Conservation (phyloP, 2,113 vertebrate genomes). For the Elaphurus davidianus region DNA sequence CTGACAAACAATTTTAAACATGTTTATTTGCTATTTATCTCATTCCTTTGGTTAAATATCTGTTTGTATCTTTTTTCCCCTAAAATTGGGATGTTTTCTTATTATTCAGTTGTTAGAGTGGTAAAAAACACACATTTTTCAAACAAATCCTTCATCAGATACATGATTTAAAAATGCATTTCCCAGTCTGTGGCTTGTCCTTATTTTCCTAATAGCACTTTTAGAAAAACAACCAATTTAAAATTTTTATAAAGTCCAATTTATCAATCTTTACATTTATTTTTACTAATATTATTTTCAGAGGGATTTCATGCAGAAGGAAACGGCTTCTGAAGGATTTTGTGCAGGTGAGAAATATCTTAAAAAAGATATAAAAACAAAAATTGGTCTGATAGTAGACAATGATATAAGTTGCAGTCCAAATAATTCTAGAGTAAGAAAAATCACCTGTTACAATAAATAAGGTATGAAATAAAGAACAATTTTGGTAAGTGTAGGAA, state of each 20-base stretch:
- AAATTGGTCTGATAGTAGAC: not conserved
- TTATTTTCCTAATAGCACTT: not conserved
- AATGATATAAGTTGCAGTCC: not conserved
- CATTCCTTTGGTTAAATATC: not conserved
- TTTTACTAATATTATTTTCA: not conserved
- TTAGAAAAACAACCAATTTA: not conserved
- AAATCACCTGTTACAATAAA: not conserved
- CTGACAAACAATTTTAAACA: not conserved
- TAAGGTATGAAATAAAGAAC: not conserved
- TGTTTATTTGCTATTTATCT: not conserved
- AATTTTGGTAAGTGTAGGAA: not conserved
- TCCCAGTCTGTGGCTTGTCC: not conserved
- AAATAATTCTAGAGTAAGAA: not conserved
- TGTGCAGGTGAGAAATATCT: not conserved
- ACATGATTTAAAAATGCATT: not conserved
- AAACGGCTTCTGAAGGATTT: not conserved
- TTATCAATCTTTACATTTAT: not conserved
- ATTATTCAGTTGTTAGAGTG: not conserved
- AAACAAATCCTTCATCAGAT: not conserved
- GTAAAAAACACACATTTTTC: not conserved
- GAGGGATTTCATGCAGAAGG: not conserved
- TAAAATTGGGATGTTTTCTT: not conserved
- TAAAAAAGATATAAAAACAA: not conserved
- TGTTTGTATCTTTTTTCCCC: not conserved
- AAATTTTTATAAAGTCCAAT: not conserved